Evolutionary conservation across 2,113 vertebrate genomes (phyloP), one percentile per base, ranked within the genome.

Genomic region (Oenanthe oenanthe): DNA sequence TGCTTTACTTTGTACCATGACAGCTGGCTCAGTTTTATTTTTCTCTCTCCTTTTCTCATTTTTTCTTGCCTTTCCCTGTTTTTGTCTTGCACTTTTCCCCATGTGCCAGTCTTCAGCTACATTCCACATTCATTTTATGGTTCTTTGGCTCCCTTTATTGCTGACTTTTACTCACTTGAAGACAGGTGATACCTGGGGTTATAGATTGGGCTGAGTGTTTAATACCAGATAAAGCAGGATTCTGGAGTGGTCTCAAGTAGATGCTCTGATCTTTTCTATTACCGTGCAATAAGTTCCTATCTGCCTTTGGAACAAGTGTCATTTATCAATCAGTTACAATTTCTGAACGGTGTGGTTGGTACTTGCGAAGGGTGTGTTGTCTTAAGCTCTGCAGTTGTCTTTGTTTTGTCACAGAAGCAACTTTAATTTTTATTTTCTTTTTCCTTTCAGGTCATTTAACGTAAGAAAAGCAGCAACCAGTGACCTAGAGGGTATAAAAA

Each of bases 401-500:
- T 65, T 60, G 24, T 40, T 70, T 89, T 58, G 34, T 67, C 36
- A 60, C 25, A 63, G 28, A 57, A 38, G 19, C 12, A 89, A 51
- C 13, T 47, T 67, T 86, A 70, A 43, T 66, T 4, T 0, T 6
- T 34, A 29, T 63, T 24, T 60, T 12, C 88, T 40, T 62, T 89
- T 75, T 62, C 22, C 40, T 20, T 20, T 91, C 92, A 99, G 99
- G 88, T 97, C 92, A 3, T 95, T 99, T 95, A 65, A 94, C 38
- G 98, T 99, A 94, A 98, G 99, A 88, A 94, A 86, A 66, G 98
- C 98, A 21, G 93, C 80, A 74, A 31, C 80, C 16, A 63, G 40
- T 28, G 99, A 99, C 96, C 92, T 94, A 18, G 21, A 67, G 42
- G 97, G 95, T 40, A 81, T 99, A 65, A 95, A 96, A 96, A 94